Percentiles rank a stretch among this genome's conserved stretches.
Conservation (phyloP, 1,140 invertebrate genomes). For the Neuroterus valhalla region DNA sequence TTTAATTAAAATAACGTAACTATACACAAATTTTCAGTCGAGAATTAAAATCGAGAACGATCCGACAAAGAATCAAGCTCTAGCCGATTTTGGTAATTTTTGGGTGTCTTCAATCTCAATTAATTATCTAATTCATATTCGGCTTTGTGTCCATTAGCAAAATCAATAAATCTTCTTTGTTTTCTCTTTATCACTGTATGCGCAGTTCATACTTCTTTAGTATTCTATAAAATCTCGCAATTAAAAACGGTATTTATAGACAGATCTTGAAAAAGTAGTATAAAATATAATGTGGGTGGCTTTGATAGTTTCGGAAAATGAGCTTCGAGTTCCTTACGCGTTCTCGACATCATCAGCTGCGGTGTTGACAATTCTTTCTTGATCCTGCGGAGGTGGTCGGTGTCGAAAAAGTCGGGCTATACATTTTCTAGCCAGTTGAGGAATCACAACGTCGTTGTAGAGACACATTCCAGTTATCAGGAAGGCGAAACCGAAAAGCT, state of each 20-base stretch:
- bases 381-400: slow-evolving; percentile 55
- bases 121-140: background rate
- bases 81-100: slow-evolving; percentile 1
- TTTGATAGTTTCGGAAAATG: no score
- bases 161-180: no score
- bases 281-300: background rate
- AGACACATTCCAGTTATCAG: slow-evolving; percentile 85
- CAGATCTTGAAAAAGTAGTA: background rate
- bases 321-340: background rate
- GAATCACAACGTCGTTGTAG: slow-evolving; percentile 84
- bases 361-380: slow-evolving; percentile 65
- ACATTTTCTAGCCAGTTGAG: slow-evolving; percentile 65
- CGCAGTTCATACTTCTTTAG: background rate
- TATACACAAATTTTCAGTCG: background rate
- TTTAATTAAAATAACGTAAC: background rate
- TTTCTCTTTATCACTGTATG: no score
- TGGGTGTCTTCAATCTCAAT: background rate
- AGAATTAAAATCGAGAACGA: background rate
- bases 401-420: slow-evolving; percentile 57
- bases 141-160: background rate
- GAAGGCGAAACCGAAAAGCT: slow-evolving; percentile 83
- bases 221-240: background rate
- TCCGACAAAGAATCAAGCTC: background rate
- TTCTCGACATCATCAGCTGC: slow-evolving; percentile 67
- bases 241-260: background rate